Base-by-base conservation (phyloP, 2,797 vertebrate species). In the Telmatherina bonti region DNA sequence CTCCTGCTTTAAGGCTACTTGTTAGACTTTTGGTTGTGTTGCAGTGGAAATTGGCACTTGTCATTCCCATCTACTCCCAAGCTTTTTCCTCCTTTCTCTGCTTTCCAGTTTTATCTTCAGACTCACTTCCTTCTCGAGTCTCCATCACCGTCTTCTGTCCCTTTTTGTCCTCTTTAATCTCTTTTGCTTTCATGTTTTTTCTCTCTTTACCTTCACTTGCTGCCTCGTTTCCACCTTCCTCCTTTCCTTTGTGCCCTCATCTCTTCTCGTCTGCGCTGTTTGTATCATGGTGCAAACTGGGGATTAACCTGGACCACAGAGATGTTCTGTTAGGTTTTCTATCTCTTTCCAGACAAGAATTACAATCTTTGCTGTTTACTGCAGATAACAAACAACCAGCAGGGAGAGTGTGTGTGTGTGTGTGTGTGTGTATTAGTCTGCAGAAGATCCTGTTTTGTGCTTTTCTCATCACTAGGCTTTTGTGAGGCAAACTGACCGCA, bases 331-430 rank as follows among this genome's bases (percentile, higher is more conserved):
- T 5, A 56, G 63, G 18, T 45, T 66, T n/a, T 45, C 52, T 18
- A 43, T 70, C 29, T 60, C 45, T 9, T 9, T 52, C 26, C 57
- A 51, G 47, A 52, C 24, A 36, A 54, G 11, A 27, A 41, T 43
- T 53, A 53, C 51, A 70, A 61, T 61, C 57, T 70, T 55, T 58
- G 65, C 57, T 69, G 67, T 31, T 61, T 31, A 51, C 35, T 24
- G 67, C 36, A 52, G 58, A 70, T 61, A 69, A 60, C 56, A 54
- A 38, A 54, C 57, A 61, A 38, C 20, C 49, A 24, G 67, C 47
- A 31, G 36, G 67, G 27, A 20, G n/a, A 2, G 0, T 24, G 62
- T 53, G 61, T 24, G 38, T 38, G 35, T 41, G 36, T 20, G 4
- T 18, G 60, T 33, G 41, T 20, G 13, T 51, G 61, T 38, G 47